Conservation (phyloP, 2,113 vertebrate genomes). For the Camelus dromedarius region DNA sequence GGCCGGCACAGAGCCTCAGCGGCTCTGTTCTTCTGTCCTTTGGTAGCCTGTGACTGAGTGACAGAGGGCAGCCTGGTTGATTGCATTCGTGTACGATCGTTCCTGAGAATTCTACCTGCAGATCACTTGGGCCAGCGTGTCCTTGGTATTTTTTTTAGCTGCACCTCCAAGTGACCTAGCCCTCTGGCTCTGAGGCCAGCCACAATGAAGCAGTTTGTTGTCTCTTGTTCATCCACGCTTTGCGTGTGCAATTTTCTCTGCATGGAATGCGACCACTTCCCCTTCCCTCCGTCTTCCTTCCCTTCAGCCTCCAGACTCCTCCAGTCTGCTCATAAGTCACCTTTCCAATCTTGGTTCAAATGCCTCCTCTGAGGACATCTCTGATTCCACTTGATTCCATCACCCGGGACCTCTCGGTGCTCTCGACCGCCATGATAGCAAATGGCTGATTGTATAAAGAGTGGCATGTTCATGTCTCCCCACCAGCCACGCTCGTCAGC, state of each 20-base stretch:
- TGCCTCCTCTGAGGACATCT: neutral
- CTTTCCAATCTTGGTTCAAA: neutral
- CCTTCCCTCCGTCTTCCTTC: neutral
- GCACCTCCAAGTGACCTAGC: neutral
- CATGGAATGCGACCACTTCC: rapidly evolving
- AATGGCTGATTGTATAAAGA: rapidly evolving
- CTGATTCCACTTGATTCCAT: neutral
- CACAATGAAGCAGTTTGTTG: neutral
- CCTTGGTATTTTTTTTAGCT: neutral
- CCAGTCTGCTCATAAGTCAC: too few species aligned
- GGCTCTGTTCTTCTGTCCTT: too few species aligned
- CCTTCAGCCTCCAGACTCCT: neutral
- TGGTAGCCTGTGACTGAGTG: neutral
- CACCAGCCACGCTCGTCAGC: rapidly evolving
- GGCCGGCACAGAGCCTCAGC: rapidly evolving
- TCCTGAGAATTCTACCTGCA: neutral
- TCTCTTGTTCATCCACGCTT: rapidly evolving
- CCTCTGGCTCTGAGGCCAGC: neutral
- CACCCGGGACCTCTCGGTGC: neutral
- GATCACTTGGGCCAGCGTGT: rapidly evolving
- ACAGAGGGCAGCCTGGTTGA: rapidly evolving
- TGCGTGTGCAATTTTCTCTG: neutral
- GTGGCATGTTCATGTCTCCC: neutral
- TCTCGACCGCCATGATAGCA: rapidly evolving
- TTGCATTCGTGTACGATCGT: rapidly evolving